A percentile compares a stretch with the other conserved stretches of the same genome.
Evolutionary conservation across 2,113 vertebrate genomes (phyloP).

Genomic region (Anser brachyrhynchus): DNA sequence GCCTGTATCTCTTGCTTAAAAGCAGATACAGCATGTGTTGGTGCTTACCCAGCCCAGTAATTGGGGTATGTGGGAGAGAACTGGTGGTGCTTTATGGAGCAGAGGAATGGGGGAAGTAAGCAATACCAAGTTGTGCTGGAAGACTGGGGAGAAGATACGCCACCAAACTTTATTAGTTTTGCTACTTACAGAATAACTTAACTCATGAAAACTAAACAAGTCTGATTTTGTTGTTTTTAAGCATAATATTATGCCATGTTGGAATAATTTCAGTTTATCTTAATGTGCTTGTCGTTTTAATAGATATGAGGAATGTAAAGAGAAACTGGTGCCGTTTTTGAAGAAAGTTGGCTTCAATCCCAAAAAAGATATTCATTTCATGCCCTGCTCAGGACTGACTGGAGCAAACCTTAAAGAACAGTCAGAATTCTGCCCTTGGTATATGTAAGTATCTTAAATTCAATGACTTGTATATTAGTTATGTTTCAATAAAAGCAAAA

Average conservation of each 20-base stretch:
- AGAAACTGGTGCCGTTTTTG: slow-evolving; percentile 98
- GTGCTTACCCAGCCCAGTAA: background rate
- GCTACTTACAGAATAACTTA: background rate
- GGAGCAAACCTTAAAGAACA: slow-evolving; percentile 97
- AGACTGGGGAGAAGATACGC: background rate
- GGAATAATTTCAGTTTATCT: background rate
- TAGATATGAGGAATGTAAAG: slow-evolving; percentile 99
- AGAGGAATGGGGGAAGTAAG: background rate
- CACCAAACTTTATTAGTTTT: background rate
- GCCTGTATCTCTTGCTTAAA: background rate
- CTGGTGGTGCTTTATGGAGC: background rate
- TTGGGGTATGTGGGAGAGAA: background rate
- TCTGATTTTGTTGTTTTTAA: background rate
- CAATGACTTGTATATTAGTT: background rate
- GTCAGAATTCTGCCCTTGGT: slow-evolving; percentile 92
- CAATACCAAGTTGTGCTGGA: background rate
- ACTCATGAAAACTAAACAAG: background rate
- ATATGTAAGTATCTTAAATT: slow-evolving; percentile 87
- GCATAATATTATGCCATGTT: background rate
- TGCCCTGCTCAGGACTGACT: slow-evolving; percentile 98
- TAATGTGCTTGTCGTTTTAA: slow-evolving; percentile 39
- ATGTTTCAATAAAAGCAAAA: background rate
- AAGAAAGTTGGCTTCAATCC: slow-evolving; percentile 99
- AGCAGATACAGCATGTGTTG: background rate
- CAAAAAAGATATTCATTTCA: slow-evolving; percentile 99